phyloP scores from a whole-genome alignment of 2,113 vertebrate species.

The Percopsis transmontana region DNA sequence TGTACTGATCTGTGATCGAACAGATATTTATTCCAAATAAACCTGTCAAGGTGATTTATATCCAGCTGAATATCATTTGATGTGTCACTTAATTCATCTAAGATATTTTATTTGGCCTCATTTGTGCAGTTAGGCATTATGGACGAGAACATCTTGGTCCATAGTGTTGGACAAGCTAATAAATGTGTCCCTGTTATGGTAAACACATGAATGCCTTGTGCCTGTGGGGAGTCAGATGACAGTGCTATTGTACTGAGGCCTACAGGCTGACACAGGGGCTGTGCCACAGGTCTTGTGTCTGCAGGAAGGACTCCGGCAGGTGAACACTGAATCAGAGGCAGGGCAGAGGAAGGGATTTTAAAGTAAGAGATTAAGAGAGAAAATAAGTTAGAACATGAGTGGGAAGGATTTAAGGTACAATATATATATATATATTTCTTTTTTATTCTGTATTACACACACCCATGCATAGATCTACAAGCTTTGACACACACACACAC shows the following conservation, averaged over 20 bases:
- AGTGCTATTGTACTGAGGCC: conserved; percentile 7
- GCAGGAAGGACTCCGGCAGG: conserved; percentile 32
- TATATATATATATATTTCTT: conserved; percentile 8
- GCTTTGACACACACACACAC: no score
- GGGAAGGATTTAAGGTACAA: not conserved
- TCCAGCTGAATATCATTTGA: not conserved
- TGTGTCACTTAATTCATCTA: not conserved
- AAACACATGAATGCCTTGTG: no score
- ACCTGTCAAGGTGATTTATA: not conserved
- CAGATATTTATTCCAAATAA: not conserved
- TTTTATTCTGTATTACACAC: not conserved
- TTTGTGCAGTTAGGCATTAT: no score
- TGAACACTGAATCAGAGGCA: conserved; percentile 29
- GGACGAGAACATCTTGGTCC: no score
- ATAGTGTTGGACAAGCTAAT: not conserved
- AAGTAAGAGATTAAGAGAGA: not conserved
- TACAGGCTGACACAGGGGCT: conserved; percentile 17
- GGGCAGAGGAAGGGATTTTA: conserved; percentile 1
- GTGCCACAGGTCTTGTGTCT: conserved; percentile 17
- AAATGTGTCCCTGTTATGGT: not conserved
- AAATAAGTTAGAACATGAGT: conserved; percentile 16
- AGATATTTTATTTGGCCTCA: not conserved
- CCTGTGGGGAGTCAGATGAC: no score
- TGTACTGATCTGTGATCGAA: no score
- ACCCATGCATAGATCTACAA: not conserved